Evolutionary conservation across 2,888 invertebrate species (phyloP).

Genomic region (Eumerus sabulonum): DNA sequence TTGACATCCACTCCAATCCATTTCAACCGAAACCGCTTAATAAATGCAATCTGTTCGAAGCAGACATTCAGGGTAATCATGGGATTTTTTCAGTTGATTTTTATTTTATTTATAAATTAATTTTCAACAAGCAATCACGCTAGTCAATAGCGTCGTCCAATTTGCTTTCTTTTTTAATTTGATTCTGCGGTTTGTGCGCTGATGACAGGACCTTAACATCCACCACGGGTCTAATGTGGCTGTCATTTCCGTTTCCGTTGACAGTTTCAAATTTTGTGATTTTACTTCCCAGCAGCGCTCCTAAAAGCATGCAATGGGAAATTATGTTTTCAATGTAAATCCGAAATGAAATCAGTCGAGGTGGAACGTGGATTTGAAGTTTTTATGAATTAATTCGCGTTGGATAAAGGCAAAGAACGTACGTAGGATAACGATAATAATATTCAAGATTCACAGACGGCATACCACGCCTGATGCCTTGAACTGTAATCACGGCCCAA

Average conservation of each 20-base stretch:
- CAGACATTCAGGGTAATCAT: neutral
- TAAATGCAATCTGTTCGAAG: neutral
- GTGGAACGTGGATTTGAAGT: no score
- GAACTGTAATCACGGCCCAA: slow-evolving; percentile 21
- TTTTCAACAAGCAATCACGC: no score
- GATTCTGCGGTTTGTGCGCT: slow-evolving; percentile 44
- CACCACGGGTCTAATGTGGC: slow-evolving; percentile 1
- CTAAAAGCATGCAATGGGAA: slow-evolving; percentile 29
- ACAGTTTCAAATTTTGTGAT: slow-evolving; percentile 18
- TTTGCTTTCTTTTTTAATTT: slow-evolving; percentile 23
- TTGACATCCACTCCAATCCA: neutral
- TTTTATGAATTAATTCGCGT: neutral
- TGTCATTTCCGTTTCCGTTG: slow-evolving; percentile 23
- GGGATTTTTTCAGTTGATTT: neutral
- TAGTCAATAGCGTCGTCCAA: neutral
- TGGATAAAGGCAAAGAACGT: slow-evolving; percentile 1
- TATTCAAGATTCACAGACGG: slow-evolving; percentile 18
- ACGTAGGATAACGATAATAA: slow-evolving; percentile 27
- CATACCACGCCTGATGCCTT: slow-evolving; percentile 10
- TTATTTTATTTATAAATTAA: neutral
- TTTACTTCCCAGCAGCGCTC: slow-evolving; percentile 11
- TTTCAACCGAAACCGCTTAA: neutral
- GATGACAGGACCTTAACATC: neutral
- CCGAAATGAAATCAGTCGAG: no score
- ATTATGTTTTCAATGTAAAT: neutral